Evolutionary conservation across 2,797 vertebrate species (phyloP).

Genomic region (Merluccius polli): DNA sequence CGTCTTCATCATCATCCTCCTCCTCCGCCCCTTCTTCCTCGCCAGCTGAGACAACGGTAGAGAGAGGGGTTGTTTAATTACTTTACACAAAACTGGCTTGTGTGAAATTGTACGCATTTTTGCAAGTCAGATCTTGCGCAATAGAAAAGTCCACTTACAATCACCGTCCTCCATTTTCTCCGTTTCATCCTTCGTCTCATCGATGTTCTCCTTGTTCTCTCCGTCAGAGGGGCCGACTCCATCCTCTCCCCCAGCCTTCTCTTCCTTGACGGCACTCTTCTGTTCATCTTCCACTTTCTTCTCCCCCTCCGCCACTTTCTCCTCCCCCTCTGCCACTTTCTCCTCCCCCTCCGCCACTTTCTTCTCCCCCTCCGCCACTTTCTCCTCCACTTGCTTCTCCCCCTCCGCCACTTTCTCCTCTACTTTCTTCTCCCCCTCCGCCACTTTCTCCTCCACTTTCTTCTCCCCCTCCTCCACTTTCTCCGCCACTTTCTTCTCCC

Average conservation of each 20-base stretch:
- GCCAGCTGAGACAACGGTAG: constrained; percentile 34
- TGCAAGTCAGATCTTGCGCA: not conserved
- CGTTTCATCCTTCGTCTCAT: constrained; percentile 6
- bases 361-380: not conserved
- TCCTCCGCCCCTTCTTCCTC: constrained; percentile 50
- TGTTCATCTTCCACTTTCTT: not conserved
- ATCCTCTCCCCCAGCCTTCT: not conserved
- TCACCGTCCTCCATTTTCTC: constrained; percentile 1
- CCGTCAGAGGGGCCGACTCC: not conserved
- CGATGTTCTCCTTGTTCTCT: not conserved
- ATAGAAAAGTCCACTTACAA: not conserved
- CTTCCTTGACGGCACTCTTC: not conserved
- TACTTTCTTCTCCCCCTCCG: not conserved
- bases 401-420: constrained; percentile 23
- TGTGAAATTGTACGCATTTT: not conserved
- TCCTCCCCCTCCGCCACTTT: not conserved
- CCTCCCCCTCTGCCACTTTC: not conserved
- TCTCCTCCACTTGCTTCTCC: constrained; percentile 21
- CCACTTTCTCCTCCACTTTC: not conserved
- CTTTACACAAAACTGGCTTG: not conserved
- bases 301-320: not conserved
- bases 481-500: not conserved
- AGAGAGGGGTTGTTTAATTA: not conserved
- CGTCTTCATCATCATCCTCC: constrained; percentile 37
- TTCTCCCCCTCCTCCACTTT: not conserved